Evolutionary conservation across 2,797 vertebrate genomes (phyloP), one percentile per base, ranked within the genome.

Genomic region (Sebastes diploproa): DNA sequence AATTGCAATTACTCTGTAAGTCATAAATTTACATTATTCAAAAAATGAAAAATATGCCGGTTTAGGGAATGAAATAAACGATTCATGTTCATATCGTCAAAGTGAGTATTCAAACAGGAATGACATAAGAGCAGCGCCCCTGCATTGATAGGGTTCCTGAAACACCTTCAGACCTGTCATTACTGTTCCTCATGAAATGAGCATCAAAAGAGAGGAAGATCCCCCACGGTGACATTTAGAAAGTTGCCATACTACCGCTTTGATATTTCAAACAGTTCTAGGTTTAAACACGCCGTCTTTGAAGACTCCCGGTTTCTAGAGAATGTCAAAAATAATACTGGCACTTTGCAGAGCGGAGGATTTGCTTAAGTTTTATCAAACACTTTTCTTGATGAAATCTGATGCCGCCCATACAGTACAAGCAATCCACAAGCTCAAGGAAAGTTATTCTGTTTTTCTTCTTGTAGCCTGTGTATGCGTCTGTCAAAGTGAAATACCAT

Each of bases 241-340:
- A 94, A 93, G 92, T 92, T 94, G 89, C 81, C 93, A 88, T 93
- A 90, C 86, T 27, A 78, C 46, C 4, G 36, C 92, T 95, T 95
- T 93, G 92, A 95, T 95, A 94, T 95, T 95, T 95, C 89, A 94
- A 94, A 94, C 87, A 88, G 84, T 87, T 86, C n/a, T 79, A 77
- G 91, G 87, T 94, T 94, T 94, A 94, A 93, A 93, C 89, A 77
- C 78, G 83, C 75, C 29, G 77, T 85, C 91, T 94, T 92, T 93
- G 93, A 94, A 95, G 90, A 85, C 80, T 88, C 78, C 7, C 73
- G 58, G 78, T 91, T 93, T 92, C 89, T 87, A 79, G 67, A 83
- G 86, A 88, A 91, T 92, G 91, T 92, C 92, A 93, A 86, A 94
- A 94, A 93, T 91, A 93, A 94, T 88, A 90, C 84, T 78, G 85